Evolutionary conservation across 2,797 vertebrate species (phyloP).

Genomic region (Melanogrammus aeglefinus): DNA sequence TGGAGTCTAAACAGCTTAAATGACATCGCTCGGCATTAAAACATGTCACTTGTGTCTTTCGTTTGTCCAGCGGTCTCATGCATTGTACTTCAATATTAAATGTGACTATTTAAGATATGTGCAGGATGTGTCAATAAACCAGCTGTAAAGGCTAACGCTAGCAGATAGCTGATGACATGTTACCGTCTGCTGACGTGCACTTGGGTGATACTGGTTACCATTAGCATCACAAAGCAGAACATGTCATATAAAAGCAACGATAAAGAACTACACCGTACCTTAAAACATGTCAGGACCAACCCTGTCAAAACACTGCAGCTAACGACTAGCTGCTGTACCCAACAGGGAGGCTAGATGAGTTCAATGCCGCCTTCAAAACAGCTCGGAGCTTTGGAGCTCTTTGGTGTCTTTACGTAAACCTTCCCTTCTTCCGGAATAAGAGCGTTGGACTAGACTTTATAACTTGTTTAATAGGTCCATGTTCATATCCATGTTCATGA

Average conservation of each 20-base stretch:
- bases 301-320: background rate
- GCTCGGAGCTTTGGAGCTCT: too few species aligned
- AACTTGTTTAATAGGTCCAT: too few species aligned
- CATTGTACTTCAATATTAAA: background rate
- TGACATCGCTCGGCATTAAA: background rate
- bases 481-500: too few species aligned
- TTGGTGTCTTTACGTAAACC: too few species aligned
- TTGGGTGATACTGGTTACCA: background rate
- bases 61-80: background rate
- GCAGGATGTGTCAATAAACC: background rate
- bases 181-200: background rate
- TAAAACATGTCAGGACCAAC: constrained; percentile 29
- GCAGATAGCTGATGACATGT: background rate
- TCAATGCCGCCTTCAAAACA: too few species aligned
- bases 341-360: background rate
- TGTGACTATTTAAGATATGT: background rate
- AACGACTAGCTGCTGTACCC: background rate
- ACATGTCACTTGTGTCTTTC: background rate
- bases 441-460: too few species aligned
- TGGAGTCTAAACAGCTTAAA: too few species aligned
- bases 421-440: too few species aligned
- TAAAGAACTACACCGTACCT: constrained; percentile 30
- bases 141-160: background rate
- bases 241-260: background rate
- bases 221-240: background rate